Base-by-base conservation (phyloP, 2,113 vertebrate species). In the Manacus vitellinus region DNA sequence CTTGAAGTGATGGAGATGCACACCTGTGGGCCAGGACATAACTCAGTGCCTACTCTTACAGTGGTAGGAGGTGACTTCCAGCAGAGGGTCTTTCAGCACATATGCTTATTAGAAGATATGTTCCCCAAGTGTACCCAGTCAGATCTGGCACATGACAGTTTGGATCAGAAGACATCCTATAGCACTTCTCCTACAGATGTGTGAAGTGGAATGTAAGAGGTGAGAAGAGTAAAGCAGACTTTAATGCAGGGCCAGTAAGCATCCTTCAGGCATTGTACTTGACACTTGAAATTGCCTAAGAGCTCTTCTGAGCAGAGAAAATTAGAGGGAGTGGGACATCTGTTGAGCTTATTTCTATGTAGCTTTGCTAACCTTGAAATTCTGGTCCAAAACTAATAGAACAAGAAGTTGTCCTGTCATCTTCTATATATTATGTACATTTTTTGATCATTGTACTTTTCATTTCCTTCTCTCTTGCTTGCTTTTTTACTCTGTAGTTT, bases 61-160 rank as follows among this genome's bases (percentile, higher is more conserved):
- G 23, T 27, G 21, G 37, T 25, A 20, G 12, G n/a, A 70, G 2
- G 4, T 41, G n/a, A 39, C 68, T 84, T 80, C 68, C 63, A 77
- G 31, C 80, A 86, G n/a, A 46, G 46, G 31, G 18, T 52, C 15
- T 77, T 62, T n/a, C 67, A 80, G 63, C n/a, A 49, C 17, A 14
- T 19, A 12, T 0, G 0, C 17, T n/a, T 73, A 4, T 27, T 51
- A 63, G 19, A 80, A 85, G 37, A 17, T 58, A 8, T 37, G 21
- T 52, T 87, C 21, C n/a, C 33, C 15, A 27, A 4, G 1, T 52
- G n/a, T 54, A 46, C 37, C 14, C 37, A 41, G n/a, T 47, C 63
- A 80, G 68, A 43, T 70, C 8, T 74, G 56, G 73, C 65, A 81
- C 14, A 1, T 0, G 0, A 13, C 1, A 0, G 77, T 71, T 87